Base-by-base conservation (phyloP, 2,113 vertebrate species). In the Sinocyclocheilus grahami region DNA sequence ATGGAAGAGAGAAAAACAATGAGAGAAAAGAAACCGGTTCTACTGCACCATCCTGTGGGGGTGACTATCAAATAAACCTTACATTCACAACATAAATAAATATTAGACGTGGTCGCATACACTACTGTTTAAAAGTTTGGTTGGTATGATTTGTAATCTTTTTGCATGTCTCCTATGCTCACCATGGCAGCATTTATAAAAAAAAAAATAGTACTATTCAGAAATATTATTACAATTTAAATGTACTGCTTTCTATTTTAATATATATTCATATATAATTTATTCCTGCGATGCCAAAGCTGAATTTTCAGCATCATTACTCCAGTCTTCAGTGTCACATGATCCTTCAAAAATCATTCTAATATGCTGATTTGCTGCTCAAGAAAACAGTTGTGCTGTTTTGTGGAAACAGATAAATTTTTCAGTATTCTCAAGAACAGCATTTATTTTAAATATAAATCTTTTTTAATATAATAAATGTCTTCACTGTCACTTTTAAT, bases 61-160 rank as follows among this genome's bases (percentile, higher is more conserved):
- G 4, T 18, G 39, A 18, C 1, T 60, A 22, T 60, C 18, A 60
- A 60, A 60, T 22, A 8, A 20, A 60, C 6, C 3, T 7, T 33
- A 8, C 30, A 30, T 53, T 48, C 20, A n/a, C 9, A 16, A 84
- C 51, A 10, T 46, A 3, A 78, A 76, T 82, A 76, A 88, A 83
- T 24, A 84, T 74, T 42, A 69, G 20, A 13, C 27, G 1, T 18
- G 14, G 46, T 42, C 42, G 42, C 42, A 42, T 30, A 55, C 51
- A n/a, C 71, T 74, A 74, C 10, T 3, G 0, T 42, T 74, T 0
- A n/a, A 74, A 74, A 5, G 37, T 42, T n/a, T 42, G 37, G 71
- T 22, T 53, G 51, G 1, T 53, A n/a, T n/a, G n/a, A n/a, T n/a
- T n/a, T n/a, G 51, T 16, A 53, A 53, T 53, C 39, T 39, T 7